Evolutionary conservation across 2,797 vertebrate species (phyloP).

Genomic region (Sebastes cheni): DNA sequence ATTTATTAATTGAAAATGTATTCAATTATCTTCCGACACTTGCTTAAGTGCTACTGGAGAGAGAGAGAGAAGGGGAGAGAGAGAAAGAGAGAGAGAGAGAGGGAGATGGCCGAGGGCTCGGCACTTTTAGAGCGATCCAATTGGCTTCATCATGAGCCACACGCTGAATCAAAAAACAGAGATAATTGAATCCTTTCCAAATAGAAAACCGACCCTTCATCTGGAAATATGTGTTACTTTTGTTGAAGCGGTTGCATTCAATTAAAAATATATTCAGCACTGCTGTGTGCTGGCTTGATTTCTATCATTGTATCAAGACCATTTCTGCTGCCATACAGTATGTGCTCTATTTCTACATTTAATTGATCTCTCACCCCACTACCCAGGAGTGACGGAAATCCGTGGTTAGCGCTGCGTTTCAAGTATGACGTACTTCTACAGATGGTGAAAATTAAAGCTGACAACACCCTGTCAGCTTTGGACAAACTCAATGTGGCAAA

Average conservation of each 20-base stretch:
- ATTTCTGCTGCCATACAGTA: not conserved
- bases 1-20: conserved; percentile 60
- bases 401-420: not conserved
- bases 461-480: not conserved
- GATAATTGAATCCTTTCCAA: conserved; percentile 30
- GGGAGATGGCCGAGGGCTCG: not conserved
- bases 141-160: conserved; percentile 9
- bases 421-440: not conserved
- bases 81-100: not conserved
- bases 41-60: not conserved
- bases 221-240: not conserved
- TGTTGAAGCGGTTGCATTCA: not conserved
- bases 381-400: not conserved
- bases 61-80: not conserved
- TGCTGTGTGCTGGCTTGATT: not conserved
- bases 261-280: not conserved
- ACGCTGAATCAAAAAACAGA: not conserved
- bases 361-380: not conserved
- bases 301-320: not conserved
- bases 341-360: not conserved
- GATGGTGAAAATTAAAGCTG: not conserved
- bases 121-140: not conserved
- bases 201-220: not conserved
- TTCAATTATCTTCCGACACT: conserved; percentile 48
- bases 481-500: not conserved